These are phyloP conservation scores for Python bivittatus DNA, from an alignment of 2,113 vertebrate species.

Conservation along the genomic window DNA sequence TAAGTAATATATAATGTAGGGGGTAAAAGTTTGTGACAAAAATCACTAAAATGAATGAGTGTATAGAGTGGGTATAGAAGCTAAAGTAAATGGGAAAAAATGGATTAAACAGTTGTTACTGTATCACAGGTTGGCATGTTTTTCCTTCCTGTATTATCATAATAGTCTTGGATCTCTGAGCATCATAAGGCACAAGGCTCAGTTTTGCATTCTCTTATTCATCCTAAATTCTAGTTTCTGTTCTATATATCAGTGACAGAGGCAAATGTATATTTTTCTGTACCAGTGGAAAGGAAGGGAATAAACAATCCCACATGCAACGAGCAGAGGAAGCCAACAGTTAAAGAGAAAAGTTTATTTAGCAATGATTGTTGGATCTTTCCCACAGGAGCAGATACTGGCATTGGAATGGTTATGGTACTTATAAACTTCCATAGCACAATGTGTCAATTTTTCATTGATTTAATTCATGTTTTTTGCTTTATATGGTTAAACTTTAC, in stretches of 20 bases:
- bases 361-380: neutral
- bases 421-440: neutral
- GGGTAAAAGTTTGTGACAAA: neutral
- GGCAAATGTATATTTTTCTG: neutral
- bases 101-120: neutral
- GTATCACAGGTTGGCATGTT: too few species aligned
- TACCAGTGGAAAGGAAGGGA: neutral
- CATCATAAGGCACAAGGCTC: neutral
- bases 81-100: neutral
- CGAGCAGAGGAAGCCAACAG: neutral
- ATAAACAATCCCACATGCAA: neutral
- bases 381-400: neutral
- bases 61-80: neutral
- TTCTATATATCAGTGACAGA: neutral
- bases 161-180: neutral
- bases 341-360: neutral
- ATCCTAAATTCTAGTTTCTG: neutral
- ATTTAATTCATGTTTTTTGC: neutral
- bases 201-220: neutral
- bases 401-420: neutral
- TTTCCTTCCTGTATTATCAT: neutral
- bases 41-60: neutral
- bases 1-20: slow-evolving; percentile 39
- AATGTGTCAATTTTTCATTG: neutral
- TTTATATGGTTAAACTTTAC: neutral